Conservation (phyloP, 2,888 invertebrate genomes). For the Pediacus dermestoides region DNA sequence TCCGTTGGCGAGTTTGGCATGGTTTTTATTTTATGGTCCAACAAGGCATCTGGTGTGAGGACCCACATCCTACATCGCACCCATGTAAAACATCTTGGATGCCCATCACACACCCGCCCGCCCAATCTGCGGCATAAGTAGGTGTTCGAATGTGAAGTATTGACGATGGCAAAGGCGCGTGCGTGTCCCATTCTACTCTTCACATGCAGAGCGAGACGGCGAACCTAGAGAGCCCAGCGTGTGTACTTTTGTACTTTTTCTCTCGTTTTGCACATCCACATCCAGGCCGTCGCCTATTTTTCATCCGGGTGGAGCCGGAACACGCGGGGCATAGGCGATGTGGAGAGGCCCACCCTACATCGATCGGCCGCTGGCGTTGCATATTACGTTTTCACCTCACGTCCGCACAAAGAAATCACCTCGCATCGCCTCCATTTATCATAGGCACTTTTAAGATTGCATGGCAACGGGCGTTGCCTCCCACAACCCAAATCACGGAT, state of each 20-base stretch:
- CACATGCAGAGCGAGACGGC: slow-evolving; percentile 39
- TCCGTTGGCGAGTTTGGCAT: too few species aligned
- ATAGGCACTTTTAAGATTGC: slow-evolving; percentile 34
- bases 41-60: too few species aligned
- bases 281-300: slow-evolving; percentile 47
- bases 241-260: slow-evolving; percentile 48
- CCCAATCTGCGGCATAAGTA: slow-evolving; percentile 45
- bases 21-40: too few species aligned
- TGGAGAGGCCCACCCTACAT: slow-evolving; percentile 34
- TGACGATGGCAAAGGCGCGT: slow-evolving; percentile 45
- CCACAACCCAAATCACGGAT: too few species aligned
- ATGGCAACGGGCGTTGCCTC: slow-evolving; percentile 26
- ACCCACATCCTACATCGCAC: too few species aligned
- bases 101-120: too few species aligned
- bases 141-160: slow-evolving; percentile 50
- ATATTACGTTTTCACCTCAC: slow-evolving; percentile 44
- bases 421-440: slow-evolving; percentile 43
- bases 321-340: slow-evolving; percentile 27
- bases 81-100: too few species aligned
- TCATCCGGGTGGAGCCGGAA: slow-evolving; percentile 49
- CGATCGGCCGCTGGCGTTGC: slow-evolving; percentile 35
- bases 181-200: slow-evolving; percentile 41
- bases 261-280: slow-evolving; percentile 41
- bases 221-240: slow-evolving; percentile 31
- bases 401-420: slow-evolving; percentile 46